Percentiles rank a stretch among this genome's conserved stretches.
Evolutionary conservation across 2,888 invertebrate species (phyloP).

Genomic region (Spodoptera picta): DNA sequence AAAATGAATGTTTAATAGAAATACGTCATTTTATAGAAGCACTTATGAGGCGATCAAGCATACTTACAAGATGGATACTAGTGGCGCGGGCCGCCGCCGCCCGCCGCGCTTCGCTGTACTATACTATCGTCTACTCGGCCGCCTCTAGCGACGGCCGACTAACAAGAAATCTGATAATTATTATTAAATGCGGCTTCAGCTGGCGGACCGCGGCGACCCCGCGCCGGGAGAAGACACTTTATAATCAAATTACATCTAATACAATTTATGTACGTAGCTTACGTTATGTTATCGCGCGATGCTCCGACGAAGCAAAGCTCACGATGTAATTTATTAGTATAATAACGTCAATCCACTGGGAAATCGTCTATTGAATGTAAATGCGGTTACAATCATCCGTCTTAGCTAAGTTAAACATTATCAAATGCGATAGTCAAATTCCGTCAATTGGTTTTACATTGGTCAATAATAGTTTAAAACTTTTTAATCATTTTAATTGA

Average conservation of each 20-base stretch:
- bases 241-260: constrained; percentile 82
- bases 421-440: constrained; percentile 77
- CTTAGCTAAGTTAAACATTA: constrained; percentile 67
- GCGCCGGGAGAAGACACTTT: constrained; percentile 76
- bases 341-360: constrained; percentile 72
- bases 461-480: constrained; percentile 78
- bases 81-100: constrained; percentile 63
- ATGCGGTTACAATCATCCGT: constrained; percentile 76
- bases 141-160: constrained; percentile 70
- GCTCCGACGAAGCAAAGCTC: constrained; percentile 69
- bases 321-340: constrained; percentile 59
- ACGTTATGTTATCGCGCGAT: constrained; percentile 66
- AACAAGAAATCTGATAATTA: constrained; percentile 77
- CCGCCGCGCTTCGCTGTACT: constrained; percentile 48
- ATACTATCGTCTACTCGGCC: constrained; percentile 63
- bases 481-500: constrained; percentile 51
- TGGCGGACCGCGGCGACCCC: constrained; percentile 68
- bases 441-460: constrained; percentile 76
- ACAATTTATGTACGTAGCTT: constrained; percentile 78
- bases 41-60: constrained; percentile 85
- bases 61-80: constrained; percentile 78
- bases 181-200: constrained; percentile 71
- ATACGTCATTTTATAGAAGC: constrained; percentile 82
- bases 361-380: constrained; percentile 72
- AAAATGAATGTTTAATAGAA: constrained; percentile 74